Evolutionary conservation across 1,140 invertebrate species (phyloP).

Genomic region (Drosophila fuyamai): DNA sequence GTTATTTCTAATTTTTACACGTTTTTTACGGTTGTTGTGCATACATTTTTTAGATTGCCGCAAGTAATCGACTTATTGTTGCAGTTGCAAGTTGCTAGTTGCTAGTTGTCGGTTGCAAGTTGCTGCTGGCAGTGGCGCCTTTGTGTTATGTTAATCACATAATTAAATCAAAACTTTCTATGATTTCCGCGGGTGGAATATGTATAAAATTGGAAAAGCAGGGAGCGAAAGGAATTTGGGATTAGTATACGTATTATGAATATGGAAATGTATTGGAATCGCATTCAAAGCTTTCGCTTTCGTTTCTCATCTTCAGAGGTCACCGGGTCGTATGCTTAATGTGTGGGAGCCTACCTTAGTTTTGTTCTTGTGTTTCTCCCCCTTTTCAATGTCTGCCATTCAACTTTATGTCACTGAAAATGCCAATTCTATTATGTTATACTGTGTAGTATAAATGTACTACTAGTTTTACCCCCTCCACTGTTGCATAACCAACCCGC

Average conservation of each 20-base stretch:
- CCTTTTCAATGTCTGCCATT: too few species aligned
- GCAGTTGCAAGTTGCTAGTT: conserved; percentile 27
- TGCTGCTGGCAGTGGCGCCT: conserved; percentile 55
- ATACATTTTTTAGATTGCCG: conserved; percentile 63
- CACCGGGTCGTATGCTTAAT: conserved; percentile 28
- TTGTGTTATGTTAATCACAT: conserved; percentile 80
- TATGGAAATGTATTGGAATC: conserved; percentile 22
- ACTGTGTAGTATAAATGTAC: too few species aligned
- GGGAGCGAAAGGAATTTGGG: conserved; percentile 24
- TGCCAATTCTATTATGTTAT: too few species aligned
- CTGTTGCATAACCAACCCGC: neutral
- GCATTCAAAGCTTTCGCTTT: conserved; percentile 16
- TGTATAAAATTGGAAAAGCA: conserved; percentile 20
- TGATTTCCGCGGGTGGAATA: conserved; percentile 59
- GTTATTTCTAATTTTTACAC: conserved; percentile 77
- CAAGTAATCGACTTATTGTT: conserved; percentile 61
- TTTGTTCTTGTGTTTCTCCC: too few species aligned
- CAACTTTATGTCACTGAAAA: too few species aligned
- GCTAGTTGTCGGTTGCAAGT: conserved; percentile 8
- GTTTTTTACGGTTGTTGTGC: conserved; percentile 39
- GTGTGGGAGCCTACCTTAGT: neutral
- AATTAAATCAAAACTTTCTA: conserved; percentile 81
- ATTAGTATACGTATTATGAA: conserved; percentile 17
- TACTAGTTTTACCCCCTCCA: neutral
- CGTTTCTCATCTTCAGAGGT: conserved; percentile 11